Evolutionary conservation across 2,113 vertebrate genomes (phyloP).

Genomic region (Neotragus pygmaeus): DNA sequence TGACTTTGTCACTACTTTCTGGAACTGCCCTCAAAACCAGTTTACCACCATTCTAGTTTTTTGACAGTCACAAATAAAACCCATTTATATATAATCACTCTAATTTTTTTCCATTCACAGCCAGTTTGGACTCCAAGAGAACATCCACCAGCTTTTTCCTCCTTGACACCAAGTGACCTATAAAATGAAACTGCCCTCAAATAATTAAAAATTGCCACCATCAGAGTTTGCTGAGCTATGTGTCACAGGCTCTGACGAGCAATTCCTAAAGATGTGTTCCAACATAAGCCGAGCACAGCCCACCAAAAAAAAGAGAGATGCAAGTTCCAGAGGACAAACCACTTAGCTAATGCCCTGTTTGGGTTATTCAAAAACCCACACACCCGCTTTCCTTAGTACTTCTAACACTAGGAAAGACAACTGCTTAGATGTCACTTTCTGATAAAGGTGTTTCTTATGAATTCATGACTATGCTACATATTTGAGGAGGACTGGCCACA

Average conservation of each 20-base stretch:
- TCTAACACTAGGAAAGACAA: not conserved
- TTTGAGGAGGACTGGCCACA: not conserved
- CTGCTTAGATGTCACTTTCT: not conserved
- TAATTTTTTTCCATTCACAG: constrained; percentile 25
- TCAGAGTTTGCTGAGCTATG: constrained; percentile 12
- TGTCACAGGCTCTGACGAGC: not conserved
- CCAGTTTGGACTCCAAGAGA: constrained; percentile 15
- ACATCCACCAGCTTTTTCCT: not conserved
- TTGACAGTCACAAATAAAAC: constrained; percentile 7
- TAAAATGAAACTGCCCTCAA: not conserved
- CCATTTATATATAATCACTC: not conserved
- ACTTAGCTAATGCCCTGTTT: not conserved
- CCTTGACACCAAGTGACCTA: not conserved
- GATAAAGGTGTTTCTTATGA: not conserved
- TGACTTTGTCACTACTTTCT: not conserved
- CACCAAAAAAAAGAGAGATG: not conserved
- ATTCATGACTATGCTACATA: not conserved
- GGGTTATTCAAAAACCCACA: constrained; percentile 3
- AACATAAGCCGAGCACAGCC: not conserved
- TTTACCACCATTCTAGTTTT: not conserved
- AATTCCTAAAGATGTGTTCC: not conserved
- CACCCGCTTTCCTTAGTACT: not conserved
- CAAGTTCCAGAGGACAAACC: not conserved
- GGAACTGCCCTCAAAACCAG: not conserved
- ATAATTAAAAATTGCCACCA: not conserved